Evolutionary conservation across 2,113 vertebrate species (phyloP).

Genomic region (Nibea coibor): DNA sequence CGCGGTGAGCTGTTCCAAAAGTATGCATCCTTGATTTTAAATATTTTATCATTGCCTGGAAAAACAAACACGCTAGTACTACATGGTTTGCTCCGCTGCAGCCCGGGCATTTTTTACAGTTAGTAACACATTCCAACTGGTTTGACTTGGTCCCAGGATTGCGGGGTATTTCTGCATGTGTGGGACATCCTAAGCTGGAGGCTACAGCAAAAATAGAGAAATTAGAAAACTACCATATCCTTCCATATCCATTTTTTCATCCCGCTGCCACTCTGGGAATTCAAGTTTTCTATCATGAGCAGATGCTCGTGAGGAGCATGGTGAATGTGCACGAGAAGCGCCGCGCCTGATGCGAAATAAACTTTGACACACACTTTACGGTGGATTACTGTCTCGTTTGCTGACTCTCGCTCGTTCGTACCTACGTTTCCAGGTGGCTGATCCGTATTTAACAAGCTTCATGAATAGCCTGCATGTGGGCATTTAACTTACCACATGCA

Average conservation of each 20-base stretch:
- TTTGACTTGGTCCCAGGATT: constrained; percentile 5
- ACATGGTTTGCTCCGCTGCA: neutral
- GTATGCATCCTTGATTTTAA: neutral
- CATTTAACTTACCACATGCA: neutral
- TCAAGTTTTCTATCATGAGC: neutral
- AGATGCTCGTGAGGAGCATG: neutral
- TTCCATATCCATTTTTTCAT: neutral
- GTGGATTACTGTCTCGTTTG: neutral
- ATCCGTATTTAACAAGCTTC: neutral
- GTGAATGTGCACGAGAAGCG: neutral
- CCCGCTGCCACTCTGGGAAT: neutral
- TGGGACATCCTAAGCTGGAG: neutral
- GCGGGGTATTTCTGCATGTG: neutral
- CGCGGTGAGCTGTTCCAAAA: neutral
- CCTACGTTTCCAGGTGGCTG: neutral
- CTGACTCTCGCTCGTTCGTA: neutral
- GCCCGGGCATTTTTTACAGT: neutral
- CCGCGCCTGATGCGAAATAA: neutral
- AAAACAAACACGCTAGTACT: neutral
- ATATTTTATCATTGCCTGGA: neutral
- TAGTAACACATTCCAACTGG: constrained; percentile 14
- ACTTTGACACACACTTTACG: neutral
- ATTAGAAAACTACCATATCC: constrained; percentile 4
- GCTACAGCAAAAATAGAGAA: neutral
- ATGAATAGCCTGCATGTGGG: neutral